Evolutionary conservation across 2,797 vertebrate species (phyloP).

Genomic region (Scomberomorus guttatus): DNA sequence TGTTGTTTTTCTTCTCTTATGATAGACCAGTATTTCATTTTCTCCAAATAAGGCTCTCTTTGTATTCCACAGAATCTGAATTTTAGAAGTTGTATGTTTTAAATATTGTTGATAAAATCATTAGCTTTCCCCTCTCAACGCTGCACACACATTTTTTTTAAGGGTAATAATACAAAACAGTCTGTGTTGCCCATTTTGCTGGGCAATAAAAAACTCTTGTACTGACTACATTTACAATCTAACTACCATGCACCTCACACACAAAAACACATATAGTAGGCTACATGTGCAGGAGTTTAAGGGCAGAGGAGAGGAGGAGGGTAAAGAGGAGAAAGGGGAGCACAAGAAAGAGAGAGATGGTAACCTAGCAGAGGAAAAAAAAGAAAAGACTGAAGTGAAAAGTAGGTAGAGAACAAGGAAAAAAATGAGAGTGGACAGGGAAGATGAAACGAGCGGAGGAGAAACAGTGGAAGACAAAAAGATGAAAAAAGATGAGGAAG

Average conservation of each 20-base stretch:
- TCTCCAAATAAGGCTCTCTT: neutral
- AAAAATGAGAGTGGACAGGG: neutral
- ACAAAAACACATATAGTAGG: neutral
- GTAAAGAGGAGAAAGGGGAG: neutral
- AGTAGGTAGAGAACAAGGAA: neutral
- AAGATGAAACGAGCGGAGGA: slow-evolving; percentile 2
- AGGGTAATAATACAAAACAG: neutral
- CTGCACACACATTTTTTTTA: neutral
- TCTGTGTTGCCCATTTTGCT: too few species aligned
- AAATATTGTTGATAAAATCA: neutral
- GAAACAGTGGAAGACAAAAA: neutral
- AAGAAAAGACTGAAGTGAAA: neutral
- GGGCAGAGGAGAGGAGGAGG: neutral
- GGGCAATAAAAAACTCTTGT: neutral
- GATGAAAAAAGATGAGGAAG: slow-evolving; percentile 23
- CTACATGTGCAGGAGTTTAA: neutral
- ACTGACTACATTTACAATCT: neutral
- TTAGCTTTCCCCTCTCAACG: too few species aligned
- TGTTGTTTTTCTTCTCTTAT: neutral
- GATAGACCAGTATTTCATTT: neutral
- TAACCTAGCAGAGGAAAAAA: neutral
- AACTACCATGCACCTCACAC: neutral
- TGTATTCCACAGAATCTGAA: neutral
- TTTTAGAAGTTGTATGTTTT: neutral
- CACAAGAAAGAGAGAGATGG: too few species aligned